These are phyloP conservation scores for Shinisaurus crocodilurus DNA, from an alignment of 2,113 vertebrate species.

Conservation along the genomic window DNA sequence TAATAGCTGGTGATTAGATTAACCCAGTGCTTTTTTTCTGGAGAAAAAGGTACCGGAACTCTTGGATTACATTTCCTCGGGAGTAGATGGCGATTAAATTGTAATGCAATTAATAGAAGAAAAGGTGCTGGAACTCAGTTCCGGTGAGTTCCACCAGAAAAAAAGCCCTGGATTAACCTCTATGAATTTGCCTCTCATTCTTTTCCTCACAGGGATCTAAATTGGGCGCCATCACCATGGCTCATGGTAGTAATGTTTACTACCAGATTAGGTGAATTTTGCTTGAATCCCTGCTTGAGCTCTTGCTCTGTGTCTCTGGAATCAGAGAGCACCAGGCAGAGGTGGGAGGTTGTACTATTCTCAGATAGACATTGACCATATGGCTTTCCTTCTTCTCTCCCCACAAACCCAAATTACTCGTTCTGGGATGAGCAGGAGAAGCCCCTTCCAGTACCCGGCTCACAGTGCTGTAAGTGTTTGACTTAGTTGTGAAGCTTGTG, in stretches of 20 bases:
- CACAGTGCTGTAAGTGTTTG: conserved; percentile 94
- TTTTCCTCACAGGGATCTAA: not conserved
- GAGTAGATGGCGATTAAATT: too few species aligned
- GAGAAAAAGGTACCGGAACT: too few species aligned
- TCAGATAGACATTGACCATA: not conserved
- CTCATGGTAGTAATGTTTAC: not conserved
- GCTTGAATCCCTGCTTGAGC: not conserved
- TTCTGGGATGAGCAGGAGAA: conserved; percentile 91
- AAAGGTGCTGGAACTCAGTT: too few species aligned
- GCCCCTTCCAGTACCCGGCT: conserved; percentile 88
- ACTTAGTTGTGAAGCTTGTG: not conserved
- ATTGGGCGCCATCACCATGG: not conserved
- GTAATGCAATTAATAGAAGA: too few species aligned
- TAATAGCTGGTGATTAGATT: too few species aligned
- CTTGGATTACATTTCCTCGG: too few species aligned
- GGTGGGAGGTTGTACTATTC: not conserved
- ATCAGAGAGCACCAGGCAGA: not conserved
- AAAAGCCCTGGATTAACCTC: too few species aligned
- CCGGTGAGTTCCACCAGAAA: too few species aligned
- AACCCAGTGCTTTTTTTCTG: too few species aligned
- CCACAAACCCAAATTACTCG: conserved; percentile 74
- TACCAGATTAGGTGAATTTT: not conserved
- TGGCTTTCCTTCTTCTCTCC: not conserved
- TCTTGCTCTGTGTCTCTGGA: not conserved
- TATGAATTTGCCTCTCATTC: not conserved